Base-by-base conservation (phyloP, 2,113 vertebrate species). In the Lycocorax pyrrhopterus region DNA sequence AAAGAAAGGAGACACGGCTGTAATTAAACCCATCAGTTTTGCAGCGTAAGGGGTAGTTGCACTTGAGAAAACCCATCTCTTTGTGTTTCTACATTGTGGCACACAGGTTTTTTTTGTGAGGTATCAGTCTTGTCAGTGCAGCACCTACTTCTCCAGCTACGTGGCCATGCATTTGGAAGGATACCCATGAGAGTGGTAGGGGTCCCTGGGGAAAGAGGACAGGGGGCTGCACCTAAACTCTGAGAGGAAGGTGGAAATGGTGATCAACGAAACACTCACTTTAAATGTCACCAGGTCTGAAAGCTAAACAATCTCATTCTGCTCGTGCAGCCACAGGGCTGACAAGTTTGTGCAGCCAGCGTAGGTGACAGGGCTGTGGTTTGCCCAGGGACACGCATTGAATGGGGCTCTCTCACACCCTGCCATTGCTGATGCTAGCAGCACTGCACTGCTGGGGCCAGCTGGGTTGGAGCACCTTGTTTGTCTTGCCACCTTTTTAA, bases 321-420 rank as follows among this genome's bases (percentile, higher is more conserved):
- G 46, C 25, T 63, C 0, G 0, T 72, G 52, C 26, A 51, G 37
- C 43, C 0, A 0, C 35, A 37, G 43, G 3, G 3, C 84, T 68
- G 18, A 26, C 26, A 21, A 11, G 43, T 37, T 15, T 17, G 32
- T 81, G 59, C 51, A 15, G 43, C 25, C 43, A 11, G 29, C 7
- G 8, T 3, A 13, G 29, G 73, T 8, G 3, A 18, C 15, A 7
- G 1, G 5, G 10, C 23, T 4, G 4, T 37, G 66, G 22, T 75
- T 82, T 79, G n/a, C 35, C 37, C 12, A 5, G 51, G 69, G 43
- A 26, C 63, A 16, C 0, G 0, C 0, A 4, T 0, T 68, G 58
- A 67, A 5, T 26, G 6, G 4, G 20, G 47, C 16, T 62, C 23
- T 64, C 37, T 73, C 49, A 16, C 43, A 49, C 66, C 30, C 33